A percentile compares a stretch with the other conserved stretches of the same genome.
These are phyloP conservation scores for Tragelaphus scriptus DNA, from an alignment of 2,113 vertebrate species.

Conservation along the genomic window DNA sequence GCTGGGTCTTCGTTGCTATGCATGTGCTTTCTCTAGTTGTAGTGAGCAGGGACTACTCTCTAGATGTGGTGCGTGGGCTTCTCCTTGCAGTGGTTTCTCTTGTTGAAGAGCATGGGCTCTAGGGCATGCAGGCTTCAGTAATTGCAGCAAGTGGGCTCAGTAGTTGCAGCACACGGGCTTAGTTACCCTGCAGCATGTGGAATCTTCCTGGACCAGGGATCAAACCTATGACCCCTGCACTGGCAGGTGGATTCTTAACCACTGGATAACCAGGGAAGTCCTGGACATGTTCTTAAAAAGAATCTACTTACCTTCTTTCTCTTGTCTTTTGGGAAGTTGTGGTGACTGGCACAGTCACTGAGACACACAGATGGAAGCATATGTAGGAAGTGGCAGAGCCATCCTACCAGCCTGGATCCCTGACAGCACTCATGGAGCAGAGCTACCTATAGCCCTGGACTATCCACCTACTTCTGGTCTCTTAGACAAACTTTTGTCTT, in stretches of 20 bases:
- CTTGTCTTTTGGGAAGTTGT: not conserved
- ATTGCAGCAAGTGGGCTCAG: not conserved
- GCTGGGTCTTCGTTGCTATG: not conserved
- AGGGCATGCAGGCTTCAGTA: not conserved
- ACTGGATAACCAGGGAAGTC: not conserved
- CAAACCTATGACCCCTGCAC: not conserved
- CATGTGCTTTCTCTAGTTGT: not conserved
- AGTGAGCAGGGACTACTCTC: not conserved
- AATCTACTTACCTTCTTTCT: not conserved
- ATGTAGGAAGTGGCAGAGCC: not conserved
- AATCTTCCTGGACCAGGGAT: not conserved
- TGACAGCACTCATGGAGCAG: not conserved
- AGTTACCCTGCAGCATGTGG: not conserved
- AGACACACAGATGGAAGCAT: not conserved
- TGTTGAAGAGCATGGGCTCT: not conserved
- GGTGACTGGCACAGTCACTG: not conserved
- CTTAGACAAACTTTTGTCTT: not conserved
- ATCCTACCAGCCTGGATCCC: no score
- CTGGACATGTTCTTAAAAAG: not conserved
- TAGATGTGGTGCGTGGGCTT: accelerated
- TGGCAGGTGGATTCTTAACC: not conserved
- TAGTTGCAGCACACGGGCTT: not conserved
- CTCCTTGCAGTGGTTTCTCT: not conserved
- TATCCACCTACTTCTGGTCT: not conserved
- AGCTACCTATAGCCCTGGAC: not conserved